Percentiles rank a stretch among this genome's conserved stretches.
Evolutionary conservation across 1,140 invertebrate genomes (phyloP).

Genomic region (Heliconius eleuchia): DNA sequence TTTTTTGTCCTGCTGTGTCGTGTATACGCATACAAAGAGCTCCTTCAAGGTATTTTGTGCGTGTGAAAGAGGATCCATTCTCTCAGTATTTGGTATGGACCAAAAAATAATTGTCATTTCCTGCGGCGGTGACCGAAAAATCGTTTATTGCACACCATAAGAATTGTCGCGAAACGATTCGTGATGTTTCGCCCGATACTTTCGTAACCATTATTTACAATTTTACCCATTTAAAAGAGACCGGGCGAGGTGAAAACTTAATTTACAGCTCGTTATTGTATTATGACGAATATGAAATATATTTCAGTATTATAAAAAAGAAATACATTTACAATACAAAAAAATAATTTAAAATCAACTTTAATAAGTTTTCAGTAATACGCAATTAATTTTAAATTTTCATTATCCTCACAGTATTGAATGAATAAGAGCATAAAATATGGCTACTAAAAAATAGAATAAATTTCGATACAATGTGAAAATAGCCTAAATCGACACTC

Average conservation of each 20-base stretch:
- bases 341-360: not conserved
- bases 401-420: not conserved
- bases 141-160: slow-evolving; percentile 52
- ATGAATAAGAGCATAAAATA: not conserved
- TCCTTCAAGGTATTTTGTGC: slow-evolving; percentile 74
- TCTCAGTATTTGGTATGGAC: slow-evolving; percentile 61
- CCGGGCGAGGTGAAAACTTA: slow-evolving; percentile 30
- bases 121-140: slow-evolving; percentile 65
- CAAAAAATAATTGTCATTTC: slow-evolving; percentile 79
- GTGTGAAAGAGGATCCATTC: slow-evolving; percentile 74
- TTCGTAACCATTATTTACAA: slow-evolving; percentile 46
- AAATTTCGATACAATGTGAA: slow-evolving; percentile 41
- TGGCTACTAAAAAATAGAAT: not conserved
- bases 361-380: not conserved
- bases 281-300: slow-evolving; percentile 15
- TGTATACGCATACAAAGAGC: slow-evolving; percentile 63
- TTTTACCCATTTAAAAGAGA: slow-evolving; percentile 40
- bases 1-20: slow-evolving; percentile 65
- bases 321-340: not conserved
- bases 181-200: slow-evolving; percentile 47
- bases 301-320: slow-evolving; percentile 7
- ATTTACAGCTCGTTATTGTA: slow-evolving; percentile 35
- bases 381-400: too few relatives aligned
- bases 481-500: slow-evolving; percentile 58
- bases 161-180: slow-evolving; percentile 49